Evolutionary conservation across 2,888 invertebrate genomes (phyloP).

Genomic region (Microplitis manilae): DNA sequence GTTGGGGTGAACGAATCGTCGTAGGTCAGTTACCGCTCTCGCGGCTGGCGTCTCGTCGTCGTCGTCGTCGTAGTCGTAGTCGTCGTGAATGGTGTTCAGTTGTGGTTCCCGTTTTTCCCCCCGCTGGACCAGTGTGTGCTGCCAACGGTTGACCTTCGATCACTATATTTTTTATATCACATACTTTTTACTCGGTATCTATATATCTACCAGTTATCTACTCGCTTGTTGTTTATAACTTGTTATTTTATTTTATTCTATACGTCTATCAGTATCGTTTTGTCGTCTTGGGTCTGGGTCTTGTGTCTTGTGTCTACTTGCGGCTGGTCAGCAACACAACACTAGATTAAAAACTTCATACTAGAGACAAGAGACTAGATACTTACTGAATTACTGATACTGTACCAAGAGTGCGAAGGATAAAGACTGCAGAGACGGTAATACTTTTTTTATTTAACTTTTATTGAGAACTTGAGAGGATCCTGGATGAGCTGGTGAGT

Average conservation of each 20-base stretch:
- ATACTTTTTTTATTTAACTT: conserved; percentile 3
- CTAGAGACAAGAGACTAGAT: not conserved
- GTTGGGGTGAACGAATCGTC: conserved; percentile 54
- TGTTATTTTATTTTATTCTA: not conserved
- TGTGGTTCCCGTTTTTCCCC: conserved; percentile 30
- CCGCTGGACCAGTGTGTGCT: conserved; percentile 26
- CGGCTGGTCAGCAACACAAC: too few species aligned
- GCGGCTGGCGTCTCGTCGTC: conserved; percentile 31
- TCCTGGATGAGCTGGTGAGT: conserved; percentile 28
- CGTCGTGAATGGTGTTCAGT: conserved; percentile 41
- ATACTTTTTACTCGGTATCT: not conserved
- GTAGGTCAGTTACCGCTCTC: conserved; percentile 55
- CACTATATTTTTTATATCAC: conserved; percentile 15
- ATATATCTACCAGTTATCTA: conserved; percentile 3
- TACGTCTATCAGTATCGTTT: not conserved
- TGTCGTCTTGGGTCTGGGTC: not conserved
- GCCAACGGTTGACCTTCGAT: conserved; percentile 39
- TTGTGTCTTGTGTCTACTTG: too few species aligned
- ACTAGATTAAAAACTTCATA: too few species aligned
- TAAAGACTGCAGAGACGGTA: conserved; percentile 3
- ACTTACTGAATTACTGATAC: not conserved
- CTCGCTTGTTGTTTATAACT: not conserved
- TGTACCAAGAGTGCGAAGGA: not conserved
- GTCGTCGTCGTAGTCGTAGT: conserved; percentile 39
- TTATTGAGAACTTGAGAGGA: conserved; percentile 21